Base-by-base conservation (phyloP, 2,888 invertebrate species). In the Caenorhabditis auriculariae region DNA sequence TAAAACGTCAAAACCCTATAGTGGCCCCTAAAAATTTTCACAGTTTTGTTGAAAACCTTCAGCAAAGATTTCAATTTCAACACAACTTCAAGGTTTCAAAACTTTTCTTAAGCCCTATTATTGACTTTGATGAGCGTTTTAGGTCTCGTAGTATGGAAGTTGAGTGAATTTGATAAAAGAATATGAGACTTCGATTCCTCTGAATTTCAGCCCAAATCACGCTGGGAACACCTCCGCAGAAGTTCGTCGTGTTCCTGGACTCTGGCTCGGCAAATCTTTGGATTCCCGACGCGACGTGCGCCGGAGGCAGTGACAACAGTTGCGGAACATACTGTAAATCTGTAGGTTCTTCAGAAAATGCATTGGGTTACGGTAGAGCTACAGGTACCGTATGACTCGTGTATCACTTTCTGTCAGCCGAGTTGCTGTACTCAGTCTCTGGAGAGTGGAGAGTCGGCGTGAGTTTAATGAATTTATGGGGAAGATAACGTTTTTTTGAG, bases 201-300 rank as follows among this genome's bases (percentile, higher is more conserved):
- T 27, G 6, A 23, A 12, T 64, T 60, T 24, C 42, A 66, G 66
- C 63, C 9, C 60, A 60, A 53, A 64, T 69, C 12, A 47, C 56
- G n/a, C 42, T 75, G 12, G 75, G 75, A 46, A 74, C 67, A n/a
- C 75, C 75, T 3, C 59, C 62, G 6, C 75, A 75, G 41, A 60
- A 48, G 23, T 75, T 75, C 51, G 60, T 61, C 21, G 58, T 69
- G 15, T 75, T 75, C 28, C 60, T 75, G 38, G 75, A 75, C 44
- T 61, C 71, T 12, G 75, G 74, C 4, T 66, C 66, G 24, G 55
- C 72, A 9, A 74, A 74, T 46, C 54, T 74, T 12, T 74, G 75
- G 73, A 60, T 73, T 17, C 68, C 65, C 5, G 66, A 66, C 52
- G 53, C 51, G 38, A 61, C 43, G 9, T 66, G 69, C 44, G 65